Base-by-base conservation (phyloP, 2,888 invertebrate genomes). In the Drosophila anomalipes region DNA sequence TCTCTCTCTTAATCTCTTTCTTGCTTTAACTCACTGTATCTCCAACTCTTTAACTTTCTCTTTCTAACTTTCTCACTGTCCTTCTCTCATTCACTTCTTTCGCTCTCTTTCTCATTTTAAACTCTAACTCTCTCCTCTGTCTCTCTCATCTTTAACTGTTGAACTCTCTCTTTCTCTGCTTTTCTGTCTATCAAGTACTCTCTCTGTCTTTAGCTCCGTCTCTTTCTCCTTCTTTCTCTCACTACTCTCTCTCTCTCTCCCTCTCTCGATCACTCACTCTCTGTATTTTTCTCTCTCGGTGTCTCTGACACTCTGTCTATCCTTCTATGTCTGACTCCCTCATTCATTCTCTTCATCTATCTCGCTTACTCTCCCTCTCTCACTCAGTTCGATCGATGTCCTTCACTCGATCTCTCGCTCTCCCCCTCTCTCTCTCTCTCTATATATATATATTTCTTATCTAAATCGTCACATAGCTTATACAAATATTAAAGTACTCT, bases 401-500 rank as follows among this genome's bases (percentile, higher is more conserved):
- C 2, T 22, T 22, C 3, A 3, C 14, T 12, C 12, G 6, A 3
- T n/a, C 3, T 2, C n/a, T 3, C 12, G 4, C 28, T 28, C 28
- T 4, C 28, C 28, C 28, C 33, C 44, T 22, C 4, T 49, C 16
- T 9, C 1, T 19, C 1, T n/a, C 14, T 6, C 9, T 35, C 19
- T 35, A 2, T 19, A 6, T 6, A 0, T 30, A 52, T 30, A n/a
- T n/a, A n/a, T 12, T 6, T 52, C 19, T 12, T n/a, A 49, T 19
- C 28, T 51, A 19, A 54, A 16, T 4, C 16, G 44, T 56, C 19
- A 44, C 74, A 69, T 7, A 56, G 5, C 4, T 10, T 4, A 19
- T 39, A 14, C 7, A 22, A 60, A 62, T 54, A n/a, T 44, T 19
- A 9, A 49, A 35, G 32, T 44, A 30, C 56, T 33, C 70, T 41